Base-by-base conservation (phyloP, 30 jellyfish, hydroid and myxozoan species). In the Turritopsis rubra region DNA sequence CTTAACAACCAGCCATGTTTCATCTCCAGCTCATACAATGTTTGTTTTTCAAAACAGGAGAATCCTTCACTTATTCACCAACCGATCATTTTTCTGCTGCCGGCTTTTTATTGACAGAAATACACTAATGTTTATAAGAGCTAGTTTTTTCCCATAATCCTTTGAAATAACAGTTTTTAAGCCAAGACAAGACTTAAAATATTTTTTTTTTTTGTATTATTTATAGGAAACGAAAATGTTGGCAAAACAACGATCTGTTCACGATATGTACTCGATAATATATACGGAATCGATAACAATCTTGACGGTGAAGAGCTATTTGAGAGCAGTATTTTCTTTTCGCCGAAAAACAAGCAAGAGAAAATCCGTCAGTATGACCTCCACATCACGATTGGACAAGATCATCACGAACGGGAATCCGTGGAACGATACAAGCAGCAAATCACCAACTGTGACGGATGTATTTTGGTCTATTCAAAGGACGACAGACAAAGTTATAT, bases 181-280 rank as follows among this genome's bases (percentile, higher is more conserved):
- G 60, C 13, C 60, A 41, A 41, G 60, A 5, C 13, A 41, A 41
- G 60, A 5, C 60, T 41, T 41, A 13, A n/a, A n/a, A n/a, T n/a
- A n/a, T n/a, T n/a, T n/a, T n/a, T n/a, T n/a, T 41, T 41, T 41
- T 41, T 41, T 41, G 60, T 41, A 41, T 41, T 41, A 3, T 41
- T 41, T 41, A 13, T 41, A 41, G 77, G 77, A 68, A 27, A 68
- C 30, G 30, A 68, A 68, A 27, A 27, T 68, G 77, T 68, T 19
- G 77, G 77, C 9, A 68, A 68, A 27, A n/a, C 77, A n/a, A 68
- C 77, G 30, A 68, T 68, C 0, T 68, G 77, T 68, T 68, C 77
- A 7, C 31, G 30, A 68, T 68, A 68, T 68, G 77, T 27, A 68
- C 31, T 23, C 28, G 77, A 68, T n/a, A 27, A 68, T 0, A n/a